Evolutionary conservation across 2,113 vertebrate species (phyloP).

Genomic region (Chionodraco myersi): DNA sequence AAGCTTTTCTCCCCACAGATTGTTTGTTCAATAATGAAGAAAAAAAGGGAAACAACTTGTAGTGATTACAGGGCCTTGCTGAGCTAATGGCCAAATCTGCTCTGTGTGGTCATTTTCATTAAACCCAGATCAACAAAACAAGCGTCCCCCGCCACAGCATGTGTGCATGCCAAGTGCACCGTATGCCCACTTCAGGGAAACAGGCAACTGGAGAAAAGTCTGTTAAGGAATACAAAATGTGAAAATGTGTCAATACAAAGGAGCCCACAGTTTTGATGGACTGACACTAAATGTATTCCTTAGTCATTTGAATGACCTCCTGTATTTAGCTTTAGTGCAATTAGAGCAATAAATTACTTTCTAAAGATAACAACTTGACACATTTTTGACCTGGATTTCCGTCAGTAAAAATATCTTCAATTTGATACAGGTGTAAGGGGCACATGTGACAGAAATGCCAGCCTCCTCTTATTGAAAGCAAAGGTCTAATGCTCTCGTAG

Average conservation of each 20-base stretch:
- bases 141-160: constrained; percentile 7
- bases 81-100: constrained; percentile 74
- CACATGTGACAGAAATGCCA: background rate
- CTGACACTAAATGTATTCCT: constrained; percentile 32
- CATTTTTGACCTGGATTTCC: constrained; percentile 61
- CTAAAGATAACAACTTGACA: constrained; percentile 64
- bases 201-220: constrained; percentile 12
- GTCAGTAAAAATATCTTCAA: constrained; percentile 32
- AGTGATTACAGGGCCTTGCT: constrained; percentile 73
- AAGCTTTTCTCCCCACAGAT: constrained; percentile 54
- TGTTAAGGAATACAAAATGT: constrained; percentile 4
- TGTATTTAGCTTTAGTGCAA: constrained; percentile 46
- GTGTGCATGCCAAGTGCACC: constrained; percentile 9
- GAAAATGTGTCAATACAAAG: constrained; percentile 30
- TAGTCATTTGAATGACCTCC: constrained; percentile 41
- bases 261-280: background rate
- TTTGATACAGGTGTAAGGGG: constrained; percentile 1
- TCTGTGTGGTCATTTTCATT: constrained; percentile 72
- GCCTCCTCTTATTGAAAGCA: background rate
- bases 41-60: constrained; percentile 72
- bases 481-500: background rate
- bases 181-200: constrained; percentile 30
- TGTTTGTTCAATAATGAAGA: constrained; percentile 78
- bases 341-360: constrained; percentile 62
- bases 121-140: constrained; percentile 74